Conservation (phyloP, 2,888 invertebrate species). For the Globia sparganii region DNA sequence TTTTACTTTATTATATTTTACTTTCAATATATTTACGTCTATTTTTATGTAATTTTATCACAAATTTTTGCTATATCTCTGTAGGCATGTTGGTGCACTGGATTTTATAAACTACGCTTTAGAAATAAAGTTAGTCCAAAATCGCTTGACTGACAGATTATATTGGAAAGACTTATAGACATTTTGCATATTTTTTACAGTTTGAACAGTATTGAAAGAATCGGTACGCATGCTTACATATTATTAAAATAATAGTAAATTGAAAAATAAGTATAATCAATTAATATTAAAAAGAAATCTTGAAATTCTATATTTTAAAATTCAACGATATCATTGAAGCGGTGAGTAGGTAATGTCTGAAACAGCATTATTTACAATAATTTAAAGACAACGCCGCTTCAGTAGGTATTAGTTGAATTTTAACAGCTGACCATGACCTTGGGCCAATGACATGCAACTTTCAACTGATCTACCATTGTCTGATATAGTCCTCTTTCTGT, state of each 20-base stretch:
- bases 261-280: slow-evolving; percentile 29
- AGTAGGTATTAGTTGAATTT: slow-evolving; percentile 51
- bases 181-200: slow-evolving; percentile 83
- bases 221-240: slow-evolving; percentile 86
- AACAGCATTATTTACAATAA: not conserved
- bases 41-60: slow-evolving; percentile 75
- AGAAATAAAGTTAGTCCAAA: slow-evolving; percentile 71
- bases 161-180: slow-evolving; percentile 73
- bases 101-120: slow-evolving; percentile 77
- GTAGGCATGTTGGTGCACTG: slow-evolving; percentile 86
- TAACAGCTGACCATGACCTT: slow-evolving; percentile 22
- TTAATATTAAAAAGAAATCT: slow-evolving; percentile 23
- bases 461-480: slow-evolving; percentile 37
- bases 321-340: slow-evolving; percentile 58
- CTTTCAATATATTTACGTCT: slow-evolving; percentile 65
- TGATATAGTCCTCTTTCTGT: not conserved
- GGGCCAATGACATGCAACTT: slow-evolving; percentile 50
- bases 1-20: slow-evolving; percentile 71
- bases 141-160: slow-evolving; percentile 66
- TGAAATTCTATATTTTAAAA: slow-evolving; percentile 31
- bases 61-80: slow-evolving; percentile 77
- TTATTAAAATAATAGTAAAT: slow-evolving; percentile 58
- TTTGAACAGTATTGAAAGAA: slow-evolving; percentile 82
- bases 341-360: not conserved
- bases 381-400: slow-evolving; percentile 22